Base-by-base conservation (phyloP, 2,113 vertebrate genomes). In the Stigmatopora nigra region DNA sequence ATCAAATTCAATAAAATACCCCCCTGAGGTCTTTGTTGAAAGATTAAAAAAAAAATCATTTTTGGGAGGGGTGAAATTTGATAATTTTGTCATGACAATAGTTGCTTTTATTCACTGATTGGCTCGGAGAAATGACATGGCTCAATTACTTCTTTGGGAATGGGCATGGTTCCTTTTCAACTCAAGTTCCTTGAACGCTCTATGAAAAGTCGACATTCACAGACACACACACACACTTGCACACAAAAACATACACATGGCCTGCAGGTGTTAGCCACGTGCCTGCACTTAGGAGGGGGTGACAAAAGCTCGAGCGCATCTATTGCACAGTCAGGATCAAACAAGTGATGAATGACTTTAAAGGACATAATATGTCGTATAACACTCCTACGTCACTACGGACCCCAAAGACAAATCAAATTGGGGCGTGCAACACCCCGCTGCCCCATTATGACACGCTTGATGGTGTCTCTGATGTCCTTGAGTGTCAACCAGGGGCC, bases 221-320 rank as follows among this genome's bases (percentile, higher is more conserved):
- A 44, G 65, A 64, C 68, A 66, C 64, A 70, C 72, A 61, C 75
- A 70, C 64, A 58, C 57, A 61, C 67, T 59, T 70, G 51, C 65
- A 56, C 79, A 64, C 79, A 46, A 63, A 60, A 70, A 41, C 68
- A 57, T 68, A 68, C 51, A 49, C 63, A 73, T 72, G 75, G 65
- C 65, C 63, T 76, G 88, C 90, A 92, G 91, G 88, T 91, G 90
- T 84, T 53, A 82, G 88, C 87, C 89, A 91, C 89, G 86, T 87
- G 91, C 84, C 86, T 83, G 73, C 48, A 77, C 75, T 86, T 76
- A 36, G 75, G 41, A 22, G 59, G 59, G 41, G 59, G 41, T 73
- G 78, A 86, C 84, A 82, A 78, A 76, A 57, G 74, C 67, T 75
- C 68, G 2, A 15, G 52, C 67, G 46, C 75, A 82, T 78, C 78